Conservation (phyloP, 2,113 vertebrate species). For the Ancistrus triradiatus region DNA sequence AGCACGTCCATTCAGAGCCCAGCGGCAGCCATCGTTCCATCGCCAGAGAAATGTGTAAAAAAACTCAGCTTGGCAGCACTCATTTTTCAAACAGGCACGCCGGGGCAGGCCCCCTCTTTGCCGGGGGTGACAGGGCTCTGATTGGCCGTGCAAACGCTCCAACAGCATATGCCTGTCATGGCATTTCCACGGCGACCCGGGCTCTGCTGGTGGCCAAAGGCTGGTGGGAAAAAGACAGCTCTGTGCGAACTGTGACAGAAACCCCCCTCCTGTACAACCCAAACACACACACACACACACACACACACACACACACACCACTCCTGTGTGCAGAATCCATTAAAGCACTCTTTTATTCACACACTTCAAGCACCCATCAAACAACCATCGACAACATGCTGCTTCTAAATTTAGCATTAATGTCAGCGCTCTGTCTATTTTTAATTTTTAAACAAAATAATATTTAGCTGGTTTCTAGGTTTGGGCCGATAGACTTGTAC, state of each 20-base stretch:
- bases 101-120: conserved; percentile 22
- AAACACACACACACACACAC: conserved; percentile 36
- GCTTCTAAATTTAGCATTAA: conserved; percentile 46
- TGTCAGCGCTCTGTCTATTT: conserved; percentile 28
- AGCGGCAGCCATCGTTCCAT: too few species aligned
- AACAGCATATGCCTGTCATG: conserved; percentile 49
- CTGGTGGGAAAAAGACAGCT: conserved; percentile 34
- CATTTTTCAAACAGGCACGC: conserved; percentile 33
- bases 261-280: conserved; percentile 5
- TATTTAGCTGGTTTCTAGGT: too few species aligned
- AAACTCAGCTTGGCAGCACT: conserved; percentile 20
- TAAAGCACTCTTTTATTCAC: conserved; percentile 31
- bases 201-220: conserved; percentile 60
- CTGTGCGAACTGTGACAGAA: conserved; percentile 39
- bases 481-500: too few species aligned
- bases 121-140: conserved; percentile 41
- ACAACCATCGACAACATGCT: conserved; percentile 44
- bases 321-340: conserved; percentile 36
- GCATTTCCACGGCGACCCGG: conserved; percentile 63
- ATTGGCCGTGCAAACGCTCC: conserved; percentile 38
- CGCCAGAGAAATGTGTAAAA: too few species aligned
- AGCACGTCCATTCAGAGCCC: too few species aligned
- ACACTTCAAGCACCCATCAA: conserved; percentile 41
- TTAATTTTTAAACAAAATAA: too few species aligned
- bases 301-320: conserved; percentile 7